Percentiles rank a stretch among this genome's conserved stretches.
phyloP scores from a whole-genome alignment of 2,888 invertebrate genomes.

The Auanema freiburgensis region DNA sequence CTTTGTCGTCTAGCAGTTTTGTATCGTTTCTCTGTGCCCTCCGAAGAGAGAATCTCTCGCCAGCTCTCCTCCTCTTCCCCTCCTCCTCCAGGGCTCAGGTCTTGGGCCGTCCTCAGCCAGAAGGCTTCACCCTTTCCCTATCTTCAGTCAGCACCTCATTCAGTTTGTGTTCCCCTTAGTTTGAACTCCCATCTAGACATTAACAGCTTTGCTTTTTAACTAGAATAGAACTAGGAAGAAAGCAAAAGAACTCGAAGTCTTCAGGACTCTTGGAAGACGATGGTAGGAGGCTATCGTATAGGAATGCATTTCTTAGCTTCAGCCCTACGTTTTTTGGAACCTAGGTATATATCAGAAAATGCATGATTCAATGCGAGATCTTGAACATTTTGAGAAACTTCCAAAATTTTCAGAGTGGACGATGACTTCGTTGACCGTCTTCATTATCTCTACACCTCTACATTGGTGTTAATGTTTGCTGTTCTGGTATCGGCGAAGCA shows the following conservation, averaged over 20 bases:
- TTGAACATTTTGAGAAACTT: background rate
- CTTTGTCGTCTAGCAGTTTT: no score
- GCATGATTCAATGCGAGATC: background rate
- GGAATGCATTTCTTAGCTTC: constrained; percentile 64
- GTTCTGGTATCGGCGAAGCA: constrained; percentile 69
- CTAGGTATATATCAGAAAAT: constrained; percentile 52
- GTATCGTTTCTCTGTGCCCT: no score
- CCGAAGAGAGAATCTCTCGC: no score
- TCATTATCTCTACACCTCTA: constrained; percentile 63
- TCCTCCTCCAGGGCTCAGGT: constrained; percentile 7
- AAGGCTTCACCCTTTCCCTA: background rate
- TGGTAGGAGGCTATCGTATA: constrained; percentile 63
- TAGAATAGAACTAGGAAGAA: no score
- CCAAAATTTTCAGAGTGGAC: constrained; percentile 46
- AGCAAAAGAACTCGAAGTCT: background rate
- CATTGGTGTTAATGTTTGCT: constrained; percentile 65
- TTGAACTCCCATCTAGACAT: no score
- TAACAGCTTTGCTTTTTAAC: no score
- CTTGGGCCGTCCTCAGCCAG: constrained; percentile 1
- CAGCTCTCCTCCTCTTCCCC: constrained; percentile 13
- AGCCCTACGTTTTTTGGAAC: constrained; percentile 60
- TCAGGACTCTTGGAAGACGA: constrained; percentile 18
- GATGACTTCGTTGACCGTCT: constrained; percentile 63
- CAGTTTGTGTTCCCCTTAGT: no score
- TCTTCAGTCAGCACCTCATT: no score